Percentiles rank a stretch among this genome's conserved stretches.
Evolutionary conservation across 2,888 invertebrate genomes (phyloP).

Genomic region (Pammene aurita): DNA sequence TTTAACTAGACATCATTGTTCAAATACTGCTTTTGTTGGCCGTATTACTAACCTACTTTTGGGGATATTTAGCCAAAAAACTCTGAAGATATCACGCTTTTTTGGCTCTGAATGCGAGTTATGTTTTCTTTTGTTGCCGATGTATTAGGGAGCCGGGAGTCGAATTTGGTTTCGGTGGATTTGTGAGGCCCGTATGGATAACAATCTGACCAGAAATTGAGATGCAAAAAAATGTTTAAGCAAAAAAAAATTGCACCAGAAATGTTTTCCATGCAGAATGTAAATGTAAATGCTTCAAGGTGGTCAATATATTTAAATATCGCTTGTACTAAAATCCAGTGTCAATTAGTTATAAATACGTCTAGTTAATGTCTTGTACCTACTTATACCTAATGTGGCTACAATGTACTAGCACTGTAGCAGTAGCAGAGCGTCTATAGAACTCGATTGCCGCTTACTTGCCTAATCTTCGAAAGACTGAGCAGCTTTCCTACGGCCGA

Average conservation of each 20-base stretch:
- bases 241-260: not conserved
- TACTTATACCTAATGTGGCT: no score
- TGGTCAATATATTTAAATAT: not conserved
- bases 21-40: conserved; percentile 65
- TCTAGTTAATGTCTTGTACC: no score
- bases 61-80: conserved; percentile 75
- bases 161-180: conserved; percentile 57
- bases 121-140: conserved; percentile 73
- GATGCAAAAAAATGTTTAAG: conserved; percentile 16
- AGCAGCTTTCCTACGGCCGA: no score
- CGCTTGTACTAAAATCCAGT: no score
- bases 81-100: conserved; percentile 74
- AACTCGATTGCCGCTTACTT: no score
- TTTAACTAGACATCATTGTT: conserved; percentile 59
- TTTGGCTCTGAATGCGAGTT: conserved; percentile 75
- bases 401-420: no score
- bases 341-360: no score
- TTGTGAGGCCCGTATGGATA: conserved; percentile 36
- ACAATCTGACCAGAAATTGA: conserved; percentile 31
- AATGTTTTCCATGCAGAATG: not conserved
- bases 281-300: not conserved
- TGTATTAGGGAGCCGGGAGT: conserved; percentile 67
- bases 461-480: no score
- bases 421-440: no score
- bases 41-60: conserved; percentile 83